Evolutionary conservation across 2,113 vertebrate species (phyloP).

Genomic region (Muntiacus muntjak): DNA sequence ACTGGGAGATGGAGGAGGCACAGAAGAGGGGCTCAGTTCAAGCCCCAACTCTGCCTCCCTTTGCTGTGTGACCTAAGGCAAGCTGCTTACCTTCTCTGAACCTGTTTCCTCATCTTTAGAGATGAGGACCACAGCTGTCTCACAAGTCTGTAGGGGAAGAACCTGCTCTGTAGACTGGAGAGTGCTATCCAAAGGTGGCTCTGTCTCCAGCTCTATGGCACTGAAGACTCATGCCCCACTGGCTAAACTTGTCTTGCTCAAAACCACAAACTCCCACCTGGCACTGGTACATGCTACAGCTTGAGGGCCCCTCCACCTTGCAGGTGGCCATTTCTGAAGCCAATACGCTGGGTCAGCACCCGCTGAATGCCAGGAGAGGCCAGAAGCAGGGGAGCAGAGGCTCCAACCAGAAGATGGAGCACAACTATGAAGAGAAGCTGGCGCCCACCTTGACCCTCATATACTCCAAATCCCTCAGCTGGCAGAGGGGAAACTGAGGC

Average conservation of each 20-base stretch:
- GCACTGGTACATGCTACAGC: neutral
- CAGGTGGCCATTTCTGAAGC: neutral
- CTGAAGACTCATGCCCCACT: neutral
- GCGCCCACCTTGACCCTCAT: neutral
- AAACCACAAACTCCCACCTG: neutral
- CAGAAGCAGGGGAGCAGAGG: neutral
- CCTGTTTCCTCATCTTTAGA: neutral
- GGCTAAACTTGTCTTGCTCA: neutral
- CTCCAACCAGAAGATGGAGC: neutral
- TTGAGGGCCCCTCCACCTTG: neutral
- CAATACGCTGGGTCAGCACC: neutral
- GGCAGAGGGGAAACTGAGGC: neutral
- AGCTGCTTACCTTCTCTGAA: neutral
- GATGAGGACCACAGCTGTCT: neutral
- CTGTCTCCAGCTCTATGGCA: neutral
- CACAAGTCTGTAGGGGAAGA: neutral
- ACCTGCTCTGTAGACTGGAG: neutral
- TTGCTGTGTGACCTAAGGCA: conserved; percentile 22
- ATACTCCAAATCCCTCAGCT: neutral
- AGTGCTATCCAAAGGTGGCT: neutral
- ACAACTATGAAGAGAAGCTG: neutral
- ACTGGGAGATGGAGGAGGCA: neutral
- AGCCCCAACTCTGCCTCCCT: neutral
- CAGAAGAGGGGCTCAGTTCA: neutral
- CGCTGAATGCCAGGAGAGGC: neutral